Conservation (phyloP, 2,888 invertebrate species). For the Coronaproctus castanopsis region DNA sequence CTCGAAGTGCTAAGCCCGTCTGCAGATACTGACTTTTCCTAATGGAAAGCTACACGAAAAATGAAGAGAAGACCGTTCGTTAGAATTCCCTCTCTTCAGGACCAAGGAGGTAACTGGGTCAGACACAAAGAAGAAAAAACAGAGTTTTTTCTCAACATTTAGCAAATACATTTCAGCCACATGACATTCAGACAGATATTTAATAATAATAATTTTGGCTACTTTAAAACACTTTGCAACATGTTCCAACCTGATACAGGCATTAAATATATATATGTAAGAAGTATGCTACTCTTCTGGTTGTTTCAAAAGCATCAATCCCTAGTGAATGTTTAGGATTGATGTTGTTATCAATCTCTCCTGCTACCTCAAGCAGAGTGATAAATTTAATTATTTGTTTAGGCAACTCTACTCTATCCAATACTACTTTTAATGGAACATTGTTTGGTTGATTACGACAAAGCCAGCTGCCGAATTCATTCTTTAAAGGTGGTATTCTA, state of each 20-base stretch:
- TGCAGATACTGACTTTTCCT: too few relatives aligned
- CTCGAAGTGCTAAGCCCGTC: too few relatives aligned
- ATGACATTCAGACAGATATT: too few relatives aligned
- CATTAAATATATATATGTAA: not conserved
- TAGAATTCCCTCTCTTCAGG: too few relatives aligned
- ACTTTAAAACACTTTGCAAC: not conserved
- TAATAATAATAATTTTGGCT: not conserved
- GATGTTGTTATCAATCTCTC: not conserved
- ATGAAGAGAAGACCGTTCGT: too few relatives aligned
- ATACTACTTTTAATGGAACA: not conserved
- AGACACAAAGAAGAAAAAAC: too few relatives aligned
- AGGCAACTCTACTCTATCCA: not conserved
- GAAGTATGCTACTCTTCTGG: not conserved
- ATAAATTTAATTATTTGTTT: not conserved
- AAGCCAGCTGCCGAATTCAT: not conserved
- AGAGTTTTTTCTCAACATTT: too few relatives aligned
- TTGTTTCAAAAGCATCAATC: not conserved
- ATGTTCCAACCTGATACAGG: not conserved
- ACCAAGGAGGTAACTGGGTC: too few relatives aligned
- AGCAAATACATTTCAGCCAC: too few relatives aligned
- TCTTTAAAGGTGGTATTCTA: too few relatives aligned
- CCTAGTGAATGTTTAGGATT: not conserved
- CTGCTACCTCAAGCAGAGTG: not conserved
- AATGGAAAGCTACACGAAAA: too few relatives aligned
- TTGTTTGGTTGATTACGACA: not conserved